Evolutionary conservation across 2,888 invertebrate species (phyloP).

Genomic region (Lacanobia oleracea): DNA sequence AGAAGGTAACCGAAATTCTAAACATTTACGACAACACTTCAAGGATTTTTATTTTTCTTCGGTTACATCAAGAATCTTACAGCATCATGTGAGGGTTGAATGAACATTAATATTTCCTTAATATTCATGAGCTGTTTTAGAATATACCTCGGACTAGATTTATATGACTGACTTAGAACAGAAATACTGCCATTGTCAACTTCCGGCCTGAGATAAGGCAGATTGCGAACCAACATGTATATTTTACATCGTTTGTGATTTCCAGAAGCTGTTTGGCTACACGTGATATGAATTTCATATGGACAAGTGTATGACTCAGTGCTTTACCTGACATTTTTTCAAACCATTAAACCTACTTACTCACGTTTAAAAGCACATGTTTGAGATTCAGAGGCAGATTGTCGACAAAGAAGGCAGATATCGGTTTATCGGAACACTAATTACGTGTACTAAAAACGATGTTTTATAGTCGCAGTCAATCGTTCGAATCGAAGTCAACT

Average conservation of each 20-base stretch:
- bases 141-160: slow-evolving; percentile 59
- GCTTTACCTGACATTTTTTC: slow-evolving; percentile 69
- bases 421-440: slow-evolving; percentile 82
- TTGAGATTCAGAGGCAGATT: slow-evolving; percentile 74
- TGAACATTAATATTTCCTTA: background rate
- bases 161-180: slow-evolving; percentile 58
- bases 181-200: slow-evolving; percentile 68
- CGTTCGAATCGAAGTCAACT: slow-evolving; percentile 81
- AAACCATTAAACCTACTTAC: slow-evolving; percentile 65
- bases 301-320: slow-evolving; percentile 73
- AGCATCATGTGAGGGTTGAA: background rate
- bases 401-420: slow-evolving; percentile 73
- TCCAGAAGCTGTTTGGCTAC: slow-evolving; percentile 82
- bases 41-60: background rate
- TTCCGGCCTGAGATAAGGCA: slow-evolving; percentile 79
- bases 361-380: slow-evolving; percentile 71
- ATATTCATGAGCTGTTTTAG: slow-evolving; percentile 36
- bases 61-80: background rate
- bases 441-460: slow-evolving; percentile 84
- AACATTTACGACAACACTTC: background rate
- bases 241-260: slow-evolving; percentile 78
- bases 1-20: slow-evolving; percentile 2
- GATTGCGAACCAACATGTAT: slow-evolving; percentile 79
- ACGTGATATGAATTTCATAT: slow-evolving; percentile 81
- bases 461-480: slow-evolving; percentile 86